These are phyloP conservation scores for Arrhopalites spinosus DNA, from an alignment of 2,888 invertebrate species.

Conservation along the genomic window DNA sequence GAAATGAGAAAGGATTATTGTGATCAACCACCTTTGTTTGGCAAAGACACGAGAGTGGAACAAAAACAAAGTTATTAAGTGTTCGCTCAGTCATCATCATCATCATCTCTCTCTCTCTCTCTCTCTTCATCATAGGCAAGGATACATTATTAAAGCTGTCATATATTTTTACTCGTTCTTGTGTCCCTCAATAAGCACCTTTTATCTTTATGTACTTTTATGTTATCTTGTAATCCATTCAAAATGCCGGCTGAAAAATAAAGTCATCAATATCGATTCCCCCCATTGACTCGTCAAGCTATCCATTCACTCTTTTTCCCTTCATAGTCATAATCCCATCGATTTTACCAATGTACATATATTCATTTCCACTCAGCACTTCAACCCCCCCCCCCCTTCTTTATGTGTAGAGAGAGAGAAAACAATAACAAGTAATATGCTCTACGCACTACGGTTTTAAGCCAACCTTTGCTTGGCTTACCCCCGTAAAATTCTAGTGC, in stretches of 20 bases:
- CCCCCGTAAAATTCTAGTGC: too few species aligned
- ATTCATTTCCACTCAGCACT: neutral
- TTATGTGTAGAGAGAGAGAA: too few species aligned
- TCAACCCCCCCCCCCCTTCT: neutral
- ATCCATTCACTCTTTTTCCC: constrained; percentile 13
- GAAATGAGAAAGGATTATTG: constrained; percentile 31
- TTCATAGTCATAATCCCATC: neutral
- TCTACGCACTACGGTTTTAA: too few species aligned
- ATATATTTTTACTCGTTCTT: neutral
- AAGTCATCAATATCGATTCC: constrained; percentile 38
- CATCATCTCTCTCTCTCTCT: neutral
- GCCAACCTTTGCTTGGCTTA: too few species aligned
- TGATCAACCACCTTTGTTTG: constrained; percentile 41
- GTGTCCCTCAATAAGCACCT: neutral
- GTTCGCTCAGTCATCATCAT: constrained; percentile 13
- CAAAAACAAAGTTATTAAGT: constrained; percentile 45
- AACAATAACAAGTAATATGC: too few species aligned
- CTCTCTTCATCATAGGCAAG: neutral
- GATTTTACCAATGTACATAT: neutral
- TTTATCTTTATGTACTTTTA: too few species aligned
- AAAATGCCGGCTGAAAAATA: constrained; percentile 32
- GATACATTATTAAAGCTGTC: neutral
- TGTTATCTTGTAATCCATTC: neutral
- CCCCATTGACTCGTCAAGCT: constrained; percentile 17
- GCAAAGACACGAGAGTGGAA: constrained; percentile 37